phyloP scores from a whole-genome alignment of 2,888 invertebrate genomes.

The Lithophane ornitopus region DNA sequence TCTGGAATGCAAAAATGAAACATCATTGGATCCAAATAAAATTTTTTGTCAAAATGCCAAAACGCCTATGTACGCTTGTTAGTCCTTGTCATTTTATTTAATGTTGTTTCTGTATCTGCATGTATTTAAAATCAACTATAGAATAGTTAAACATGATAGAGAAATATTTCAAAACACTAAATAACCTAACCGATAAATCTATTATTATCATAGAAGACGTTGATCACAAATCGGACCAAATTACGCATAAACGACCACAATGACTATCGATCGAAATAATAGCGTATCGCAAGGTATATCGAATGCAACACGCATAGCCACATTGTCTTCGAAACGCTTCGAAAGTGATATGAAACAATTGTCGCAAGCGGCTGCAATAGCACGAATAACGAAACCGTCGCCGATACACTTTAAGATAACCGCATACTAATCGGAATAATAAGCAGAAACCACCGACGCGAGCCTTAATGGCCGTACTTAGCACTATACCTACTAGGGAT shows the following conservation, averaged over 20 bases:
- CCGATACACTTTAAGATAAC: slow-evolving; percentile 64
- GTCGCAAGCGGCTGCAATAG: slow-evolving; percentile 55
- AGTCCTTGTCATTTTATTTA: neutral
- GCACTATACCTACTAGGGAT: slow-evolving; percentile 27
- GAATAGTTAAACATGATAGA: neutral
- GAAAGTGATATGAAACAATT: slow-evolving; percentile 57
- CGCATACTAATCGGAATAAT: slow-evolving; percentile 64
- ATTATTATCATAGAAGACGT: slow-evolving; percentile 11
- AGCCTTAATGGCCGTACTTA: slow-evolving; percentile 46
- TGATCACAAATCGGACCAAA: slow-evolving; percentile 28
- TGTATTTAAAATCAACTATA: neutral
- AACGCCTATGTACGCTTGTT: neutral
- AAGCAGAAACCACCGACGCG: slow-evolving; percentile 42
- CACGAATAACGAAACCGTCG: slow-evolving; percentile 38
- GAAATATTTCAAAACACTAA: slow-evolving; percentile 1
- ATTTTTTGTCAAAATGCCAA: neutral
- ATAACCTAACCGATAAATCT: neutral
- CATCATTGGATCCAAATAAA: too few relatives aligned
- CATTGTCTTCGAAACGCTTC: slow-evolving; percentile 50
- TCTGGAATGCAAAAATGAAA: neutral
- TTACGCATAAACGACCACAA: slow-evolving; percentile 43
- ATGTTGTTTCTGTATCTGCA: neutral
- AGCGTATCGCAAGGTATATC: slow-evolving; percentile 39
- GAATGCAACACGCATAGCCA: slow-evolving; percentile 35
- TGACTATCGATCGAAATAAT: slow-evolving; percentile 41